phyloP scores from a whole-genome alignment of 2,888 invertebrate species.

The Lepeophtheirus nordmannii region DNA sequence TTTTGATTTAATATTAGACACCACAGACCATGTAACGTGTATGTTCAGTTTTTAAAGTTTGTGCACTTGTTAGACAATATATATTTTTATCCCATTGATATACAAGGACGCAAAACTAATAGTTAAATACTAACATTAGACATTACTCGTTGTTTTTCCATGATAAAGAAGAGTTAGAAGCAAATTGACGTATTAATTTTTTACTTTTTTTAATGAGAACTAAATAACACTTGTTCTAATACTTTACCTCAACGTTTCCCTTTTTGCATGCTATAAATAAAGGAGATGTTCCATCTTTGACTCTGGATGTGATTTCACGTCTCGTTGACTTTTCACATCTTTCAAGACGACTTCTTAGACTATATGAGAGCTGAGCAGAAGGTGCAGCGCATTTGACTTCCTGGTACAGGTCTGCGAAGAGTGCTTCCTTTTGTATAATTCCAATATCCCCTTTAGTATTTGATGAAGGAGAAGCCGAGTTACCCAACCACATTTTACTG shows the following conservation, averaged over 20 bases:
- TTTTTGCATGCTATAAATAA: slow-evolving; percentile 57
- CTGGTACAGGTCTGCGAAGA: slow-evolving; percentile 47
- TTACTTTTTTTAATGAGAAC: too few species aligned
- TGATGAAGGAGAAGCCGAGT: neutral
- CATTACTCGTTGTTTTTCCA: too few species aligned
- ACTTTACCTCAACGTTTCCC: slow-evolving; percentile 22
- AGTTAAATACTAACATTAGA: too few species aligned
- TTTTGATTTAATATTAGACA: too few species aligned
- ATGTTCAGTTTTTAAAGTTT: too few species aligned
- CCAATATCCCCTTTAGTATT: slow-evolving; percentile 30
- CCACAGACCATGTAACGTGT: too few species aligned
- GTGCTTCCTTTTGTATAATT: slow-evolving; percentile 35
- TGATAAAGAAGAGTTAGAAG: too few species aligned
- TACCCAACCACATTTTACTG: slow-evolving; percentile 24
- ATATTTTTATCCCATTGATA: too few species aligned
- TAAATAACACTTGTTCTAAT: neutral
- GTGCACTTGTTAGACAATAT: too few species aligned
- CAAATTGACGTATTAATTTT: too few species aligned
- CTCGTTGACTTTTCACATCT: slow-evolving; percentile 31
- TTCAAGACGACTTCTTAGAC: slow-evolving; percentile 42
- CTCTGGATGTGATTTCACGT: slow-evolving; percentile 36
- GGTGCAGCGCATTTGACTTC: slow-evolving; percentile 45
- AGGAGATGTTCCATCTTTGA: slow-evolving; percentile 59
- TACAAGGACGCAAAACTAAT: too few species aligned
- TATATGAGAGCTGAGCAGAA: slow-evolving; percentile 47